These are phyloP conservation scores for Pseudomyrmex gracilis DNA, from an alignment of 1,140 invertebrate species.

Conservation along the genomic window DNA sequence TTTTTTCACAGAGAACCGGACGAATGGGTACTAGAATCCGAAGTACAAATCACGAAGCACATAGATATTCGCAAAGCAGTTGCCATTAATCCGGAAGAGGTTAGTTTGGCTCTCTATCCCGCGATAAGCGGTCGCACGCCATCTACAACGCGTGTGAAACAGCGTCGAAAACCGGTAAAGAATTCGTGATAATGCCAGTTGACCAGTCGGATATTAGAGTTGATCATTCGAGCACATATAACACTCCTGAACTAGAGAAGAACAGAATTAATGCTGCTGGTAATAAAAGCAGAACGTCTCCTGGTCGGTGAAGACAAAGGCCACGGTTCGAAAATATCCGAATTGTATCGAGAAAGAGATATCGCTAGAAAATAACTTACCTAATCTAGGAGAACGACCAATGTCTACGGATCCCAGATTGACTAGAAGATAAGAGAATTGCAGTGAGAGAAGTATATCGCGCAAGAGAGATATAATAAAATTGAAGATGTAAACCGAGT, in stretches of 20 bases:
- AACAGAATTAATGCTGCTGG: constrained; percentile 44
- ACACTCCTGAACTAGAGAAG: constrained; percentile 50
- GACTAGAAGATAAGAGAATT: constrained; percentile 36
- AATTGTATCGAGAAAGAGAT: constrained; percentile 54
- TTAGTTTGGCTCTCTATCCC: constrained; percentile 80
- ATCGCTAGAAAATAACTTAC: constrained; percentile 20
- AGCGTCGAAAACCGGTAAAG: constrained; percentile 81
- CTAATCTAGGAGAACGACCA: constrained; percentile 41
- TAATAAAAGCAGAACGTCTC: constrained; percentile 35
- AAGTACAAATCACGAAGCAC: constrained; percentile 85
- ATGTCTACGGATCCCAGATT: constrained; percentile 7
- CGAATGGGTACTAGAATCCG: constrained; percentile 88
- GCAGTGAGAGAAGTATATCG: not conserved
- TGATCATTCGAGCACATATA: constrained; percentile 49
- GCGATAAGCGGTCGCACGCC: constrained; percentile 75
- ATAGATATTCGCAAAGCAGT: constrained; percentile 86
- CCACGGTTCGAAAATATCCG: constrained; percentile 33
- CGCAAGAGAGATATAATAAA: constrained; percentile 22
- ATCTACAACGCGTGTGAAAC: constrained; percentile 74
- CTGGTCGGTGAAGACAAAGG: constrained; percentile 56
- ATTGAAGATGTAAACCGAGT: constrained; percentile 9
- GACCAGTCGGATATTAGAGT: constrained; percentile 46
- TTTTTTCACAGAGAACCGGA: constrained; percentile 85
- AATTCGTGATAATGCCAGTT: constrained; percentile 78
- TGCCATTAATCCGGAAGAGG: constrained; percentile 79